Evolutionary conservation across 2,888 invertebrate species (phyloP).

Genomic region (Leptinotarsa tumamoca): DNA sequence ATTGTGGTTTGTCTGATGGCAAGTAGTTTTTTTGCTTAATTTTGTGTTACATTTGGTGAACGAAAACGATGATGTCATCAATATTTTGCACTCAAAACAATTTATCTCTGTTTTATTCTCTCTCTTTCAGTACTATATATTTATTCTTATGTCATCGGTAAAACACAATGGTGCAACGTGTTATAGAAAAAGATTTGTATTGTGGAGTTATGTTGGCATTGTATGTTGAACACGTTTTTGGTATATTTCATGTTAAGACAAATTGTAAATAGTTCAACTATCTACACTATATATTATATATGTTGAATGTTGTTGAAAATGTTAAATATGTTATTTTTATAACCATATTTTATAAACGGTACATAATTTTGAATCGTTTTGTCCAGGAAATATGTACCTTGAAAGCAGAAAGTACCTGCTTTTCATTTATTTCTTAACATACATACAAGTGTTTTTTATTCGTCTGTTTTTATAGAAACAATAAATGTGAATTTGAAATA

Average conservation of each 20-base stretch:
- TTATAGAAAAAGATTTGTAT: slow-evolving; percentile 6
- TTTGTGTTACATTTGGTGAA: neutral
- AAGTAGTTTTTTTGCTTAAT: neutral
- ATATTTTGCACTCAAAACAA: neutral
- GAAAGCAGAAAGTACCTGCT: neutral
- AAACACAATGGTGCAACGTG: slow-evolving; percentile 1
- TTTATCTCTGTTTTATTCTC: neutral
- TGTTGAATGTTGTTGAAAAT: slow-evolving; percentile 30
- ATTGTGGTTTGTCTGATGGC: slow-evolving; percentile 4
- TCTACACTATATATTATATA: slow-evolving; percentile 9
- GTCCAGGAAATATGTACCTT: neutral
- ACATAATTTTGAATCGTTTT: neutral
- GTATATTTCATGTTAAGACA: slow-evolving; percentile 16
- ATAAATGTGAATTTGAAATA: neutral
- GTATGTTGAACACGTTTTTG: slow-evolving; percentile 5
- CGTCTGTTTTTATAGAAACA: too few relatives aligned
- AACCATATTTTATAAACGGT: slow-evolving; percentile 41
- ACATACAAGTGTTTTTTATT: too few relatives aligned
- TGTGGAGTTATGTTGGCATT: slow-evolving; percentile 16
- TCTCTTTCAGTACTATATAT: neutral
- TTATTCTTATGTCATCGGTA: neutral
- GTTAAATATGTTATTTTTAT: slow-evolving; percentile 42
- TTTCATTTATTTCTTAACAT: neutral
- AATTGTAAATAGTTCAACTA: slow-evolving; percentile 23
- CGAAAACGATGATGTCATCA: neutral